Base-by-base conservation (phyloP, 2,797 vertebrate genomes). In the Danio albolineatus region DNA sequence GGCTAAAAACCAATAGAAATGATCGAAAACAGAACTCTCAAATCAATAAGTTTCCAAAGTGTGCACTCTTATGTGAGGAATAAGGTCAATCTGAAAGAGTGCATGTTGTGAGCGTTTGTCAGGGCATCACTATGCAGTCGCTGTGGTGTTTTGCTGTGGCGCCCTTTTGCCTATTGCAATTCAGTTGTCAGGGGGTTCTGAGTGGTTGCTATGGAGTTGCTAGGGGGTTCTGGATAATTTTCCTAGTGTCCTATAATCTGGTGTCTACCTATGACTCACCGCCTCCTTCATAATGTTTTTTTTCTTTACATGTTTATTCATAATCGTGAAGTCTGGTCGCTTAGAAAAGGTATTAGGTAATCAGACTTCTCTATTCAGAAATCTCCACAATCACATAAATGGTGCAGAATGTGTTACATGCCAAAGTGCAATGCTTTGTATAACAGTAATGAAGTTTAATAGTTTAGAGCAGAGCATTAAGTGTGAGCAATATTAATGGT, bases 191-290 rank as follows among this genome's bases (percentile, higher is more conserved):
- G 10, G 54, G n/a, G 21, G 19, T 48, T 73, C 16, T 6, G 13
- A 61, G 28, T 61, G 59, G 59, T 61, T 61, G 14, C 59, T 61
- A n/a, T 61, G 59, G 59, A 17, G 61, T 43, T 64, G 39, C 39
- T 44, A 44, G 5, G 61, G 38, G 39, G 44, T 9, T 28, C 44
- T 66, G 44, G 44, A 5, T 48, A 21, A 28, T 13, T 51, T 51
- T 51, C 10, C 48, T 51, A 51, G 10, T 10, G 4, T 51, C 51
- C 51, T 13, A 51, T 12, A 51, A 10, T 19, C 12, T 66, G 43
- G 41, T 66, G 0, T 65, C n/a, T 46, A 65, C 41, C n/a, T 46
- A 65, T 65, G 43, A 65, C 39, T 65, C 41, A 21, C 36, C 5
- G 9, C 9, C 5, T 64, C 39, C 61, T 60, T 38, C 16, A 64